Base-by-base conservation (phyloP, 2,797 vertebrate species). In the Saxicola maurus region DNA sequence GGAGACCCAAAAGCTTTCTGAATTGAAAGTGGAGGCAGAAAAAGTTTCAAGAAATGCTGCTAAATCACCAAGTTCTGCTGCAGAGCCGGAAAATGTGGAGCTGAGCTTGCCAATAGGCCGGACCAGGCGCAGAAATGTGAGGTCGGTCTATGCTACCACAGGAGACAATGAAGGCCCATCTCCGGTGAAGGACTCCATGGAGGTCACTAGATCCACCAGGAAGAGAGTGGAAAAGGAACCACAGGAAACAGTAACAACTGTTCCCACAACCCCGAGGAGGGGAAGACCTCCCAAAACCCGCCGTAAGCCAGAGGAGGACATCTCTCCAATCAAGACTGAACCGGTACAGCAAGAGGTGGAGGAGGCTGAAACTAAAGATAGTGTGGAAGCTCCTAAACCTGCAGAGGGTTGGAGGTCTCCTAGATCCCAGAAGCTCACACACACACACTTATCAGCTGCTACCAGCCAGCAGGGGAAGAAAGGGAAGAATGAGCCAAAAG, bases 251-350 rank as follows among this genome's bases (percentile, higher is more conserved):
- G 95, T 92, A 19, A 95, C 94, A 25, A 95, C 93, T 1, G 87
- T 96, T 82, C 95, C 98, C 42, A 97, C 97, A 1, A 98, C 99
- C 25, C 98, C 99, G 0, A 98, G 99, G 91, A 97, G 98, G 91
- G 99, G 99, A 27, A 93, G 98, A 45, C 99, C 99, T 72, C 99
- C 98, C 0, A 99, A 99, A 93, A 98, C 98, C 46, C 98, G 98
- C 23, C 98, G 98, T 33, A 97, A 97, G 94, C 97, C 97, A 0
- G 95, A 96, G 30, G 98, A 98, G 38, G 98, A 99, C 33, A 91
- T 96, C 30, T 98, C 98, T 61, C 97, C 98, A 1, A 84, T 97
- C 68, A 99, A 99, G 91, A 92, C 49, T 1, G 98, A 98, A 66
- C 95, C 94, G 1, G 95, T 96, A 38, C 98, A 98, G 94, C 92